These are phyloP conservation scores for Pagrus major DNA, from an alignment of 2,113 vertebrate species.

Conservation along the genomic window DNA sequence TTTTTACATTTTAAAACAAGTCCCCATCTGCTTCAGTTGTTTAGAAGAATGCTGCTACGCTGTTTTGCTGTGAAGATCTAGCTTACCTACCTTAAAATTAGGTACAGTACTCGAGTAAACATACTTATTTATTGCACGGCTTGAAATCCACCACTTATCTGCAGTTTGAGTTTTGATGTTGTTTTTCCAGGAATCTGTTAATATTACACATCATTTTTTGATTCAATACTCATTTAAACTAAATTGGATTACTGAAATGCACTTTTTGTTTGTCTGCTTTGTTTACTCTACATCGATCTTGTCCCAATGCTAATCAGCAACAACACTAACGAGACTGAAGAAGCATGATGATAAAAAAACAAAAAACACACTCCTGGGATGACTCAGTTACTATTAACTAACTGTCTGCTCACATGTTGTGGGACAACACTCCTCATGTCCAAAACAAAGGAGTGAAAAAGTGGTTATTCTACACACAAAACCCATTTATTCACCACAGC, in stretches of 20 bases:
- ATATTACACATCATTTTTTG: constrained; percentile 1
- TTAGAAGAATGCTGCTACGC: no score
- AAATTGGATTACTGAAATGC: not conserved
- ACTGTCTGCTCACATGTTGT: constrained; percentile 12
- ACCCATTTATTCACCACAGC: constrained; percentile 53
- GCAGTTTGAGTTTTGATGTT: not conserved
- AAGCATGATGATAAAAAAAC: not conserved
- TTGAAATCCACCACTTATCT: not conserved
- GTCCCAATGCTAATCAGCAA: constrained; percentile 16
- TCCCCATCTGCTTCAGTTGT: no score
- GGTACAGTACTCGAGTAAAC: no score
- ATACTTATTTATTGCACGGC: no score
- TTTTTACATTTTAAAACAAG: no score
- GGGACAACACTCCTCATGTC: constrained; percentile 6
- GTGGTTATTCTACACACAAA: constrained; percentile 20
- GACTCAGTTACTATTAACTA: constrained; percentile 12
- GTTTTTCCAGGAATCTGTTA: not conserved
- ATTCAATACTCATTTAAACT: not conserved
- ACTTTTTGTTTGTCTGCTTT: constrained; percentile 19
- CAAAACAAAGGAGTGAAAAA: constrained; percentile 39
- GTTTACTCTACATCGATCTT: constrained; percentile 16
- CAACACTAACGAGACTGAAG: constrained; percentile 21
- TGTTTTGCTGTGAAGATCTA: no score
- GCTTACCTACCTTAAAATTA: no score
- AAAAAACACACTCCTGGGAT: not conserved